Evolutionary conservation across 2,888 invertebrate species (phyloP), one percentile per base, ranked within the genome.

Genomic region (Cheilosia urbana): DNA sequence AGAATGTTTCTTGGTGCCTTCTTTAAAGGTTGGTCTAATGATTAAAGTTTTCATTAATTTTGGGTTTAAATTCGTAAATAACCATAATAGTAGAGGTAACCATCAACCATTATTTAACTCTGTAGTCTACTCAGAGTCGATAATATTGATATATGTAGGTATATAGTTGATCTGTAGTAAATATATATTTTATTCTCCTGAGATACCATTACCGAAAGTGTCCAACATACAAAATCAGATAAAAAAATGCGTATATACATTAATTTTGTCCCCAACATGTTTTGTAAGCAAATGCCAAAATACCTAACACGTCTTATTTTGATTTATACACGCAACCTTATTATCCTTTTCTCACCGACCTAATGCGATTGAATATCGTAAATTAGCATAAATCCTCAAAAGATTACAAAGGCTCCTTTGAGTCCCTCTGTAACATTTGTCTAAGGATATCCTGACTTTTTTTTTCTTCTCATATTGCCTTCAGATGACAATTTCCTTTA

Each of bases 321-420:
- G 82, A 82, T 82, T 82, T 82, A 77, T 77, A 58, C 11, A 51
- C 34, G 42, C 57, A 75, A 51, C 55, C 34, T 17, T 9, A 37
- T 42, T 37, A 51, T 40, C 47, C 30, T 47, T 37, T 57, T 42
- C 37, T 37, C 37, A 37, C 37, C 30, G 19, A n/a, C 30, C 60
- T 34, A 24, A 65, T 77, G 66, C 57, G 69, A 60, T 58, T 72
- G 65, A 47, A 53, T 60, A 71, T 77, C 71, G 65, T 77, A 82
- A 82, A 82, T 82, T 77, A 82, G 71, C 71, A 77, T 77, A 77
- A 72, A 82, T 82, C 76, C 77, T 40, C 19, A 45, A 40, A 60
- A 66, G 77, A 77, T 71, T 77, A 71, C 77, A 71, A 15, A 53
- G 69, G 49, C 45, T 47, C 53, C 71, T 34, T 66, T 66, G 58